Evolutionary conservation across 2,113 vertebrate genomes (phyloP).

Genomic region (Callionymus lyra): DNA sequence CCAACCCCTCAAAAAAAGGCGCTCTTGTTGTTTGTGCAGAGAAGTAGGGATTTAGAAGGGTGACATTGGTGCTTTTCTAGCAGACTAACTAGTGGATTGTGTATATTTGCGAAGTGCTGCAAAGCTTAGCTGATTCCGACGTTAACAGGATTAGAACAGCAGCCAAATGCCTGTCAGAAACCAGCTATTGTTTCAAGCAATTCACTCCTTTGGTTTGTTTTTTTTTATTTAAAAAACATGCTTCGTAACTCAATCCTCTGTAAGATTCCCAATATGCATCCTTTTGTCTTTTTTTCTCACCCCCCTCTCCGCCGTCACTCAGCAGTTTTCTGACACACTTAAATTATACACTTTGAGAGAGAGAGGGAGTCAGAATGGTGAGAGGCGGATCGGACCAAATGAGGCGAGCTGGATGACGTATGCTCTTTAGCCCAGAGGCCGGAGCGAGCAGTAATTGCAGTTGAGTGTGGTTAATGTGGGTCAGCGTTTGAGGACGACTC

Average conservation of each 20-base stretch:
- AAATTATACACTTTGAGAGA: slow-evolving; percentile 36
- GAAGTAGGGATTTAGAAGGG: slow-evolving; percentile 9
- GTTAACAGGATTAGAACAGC: slow-evolving; percentile 48
- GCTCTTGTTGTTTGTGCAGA: slow-evolving; percentile 22
- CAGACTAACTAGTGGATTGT: slow-evolving; percentile 39
- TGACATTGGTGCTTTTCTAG: slow-evolving; percentile 32
- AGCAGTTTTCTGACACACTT: slow-evolving; percentile 24
- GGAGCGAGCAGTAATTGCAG: slow-evolving; percentile 36
- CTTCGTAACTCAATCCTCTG: slow-evolving; percentile 32
- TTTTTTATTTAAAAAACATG: too few species aligned
- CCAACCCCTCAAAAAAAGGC: too few species aligned
- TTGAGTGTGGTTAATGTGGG: slow-evolving; percentile 43
- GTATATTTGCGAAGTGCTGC: slow-evolving; percentile 31
- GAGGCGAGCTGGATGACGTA: slow-evolving; percentile 4
- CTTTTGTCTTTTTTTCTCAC: background rate
- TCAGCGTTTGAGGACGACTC: slow-evolving; percentile 29
- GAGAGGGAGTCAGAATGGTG: background rate
- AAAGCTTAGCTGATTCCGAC: slow-evolving; percentile 31
- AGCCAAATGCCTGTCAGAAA: slow-evolving; percentile 35
- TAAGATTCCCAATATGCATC: slow-evolving; percentile 20
- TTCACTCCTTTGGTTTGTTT: slow-evolving; percentile 9
- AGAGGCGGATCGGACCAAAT: background rate
- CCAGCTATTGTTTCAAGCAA: slow-evolving; percentile 28
- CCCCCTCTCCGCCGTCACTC: slow-evolving; percentile 25
- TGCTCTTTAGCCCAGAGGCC: slow-evolving; percentile 27